Base-by-base conservation (phyloP, 1,140 invertebrate genomes). In the Whitmania pigra region DNA sequence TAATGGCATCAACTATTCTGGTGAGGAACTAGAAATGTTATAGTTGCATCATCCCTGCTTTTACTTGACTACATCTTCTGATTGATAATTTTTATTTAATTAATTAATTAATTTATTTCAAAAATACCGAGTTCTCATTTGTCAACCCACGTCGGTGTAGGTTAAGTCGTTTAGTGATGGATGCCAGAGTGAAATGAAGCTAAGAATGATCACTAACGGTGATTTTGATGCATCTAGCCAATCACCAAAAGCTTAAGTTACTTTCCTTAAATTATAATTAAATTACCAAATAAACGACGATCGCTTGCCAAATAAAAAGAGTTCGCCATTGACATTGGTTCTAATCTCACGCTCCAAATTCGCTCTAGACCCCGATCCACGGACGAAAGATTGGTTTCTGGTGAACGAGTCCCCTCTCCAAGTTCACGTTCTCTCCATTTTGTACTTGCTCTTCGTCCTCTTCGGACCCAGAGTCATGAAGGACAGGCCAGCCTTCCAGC, bases 401-500 rank as follows among this genome's bases (percentile, higher is more conserved):
- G 31, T 75, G n/a, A 67, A 70, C 36, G 55, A 69, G 18, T 68
- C 73, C 31, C 74, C 74, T 9, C 57, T 69, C 11, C 60, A 74
- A n/a, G 73, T 75, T 17, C 72, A 69, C 70, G 53, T 55, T 22
- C 67, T 76, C n/a, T 57, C 72, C 7, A 43, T 54, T 4, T 9
- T 53, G 29, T 77, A 77, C 57, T 66, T 77, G 9, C 5, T 69
- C 5, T 74, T 76, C 67, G 72, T 76, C 3, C 66, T 67, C 18
- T 54, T 72, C 20, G 80, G 80, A 25, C 80, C 80, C 7, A 71
- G 72, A 3, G 73, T 77, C 53, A 82, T 82, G 80, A 75, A 74
- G 53, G 60, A 79, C 43, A 74, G 78, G 1, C 68, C 72, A 69
- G 75, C 81, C 6, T 78, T 77, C 36, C 73, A 77, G 43, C 73